Base-by-base conservation (phyloP, 2,797 vertebrate genomes). In the Thamnophis elegans region DNA sequence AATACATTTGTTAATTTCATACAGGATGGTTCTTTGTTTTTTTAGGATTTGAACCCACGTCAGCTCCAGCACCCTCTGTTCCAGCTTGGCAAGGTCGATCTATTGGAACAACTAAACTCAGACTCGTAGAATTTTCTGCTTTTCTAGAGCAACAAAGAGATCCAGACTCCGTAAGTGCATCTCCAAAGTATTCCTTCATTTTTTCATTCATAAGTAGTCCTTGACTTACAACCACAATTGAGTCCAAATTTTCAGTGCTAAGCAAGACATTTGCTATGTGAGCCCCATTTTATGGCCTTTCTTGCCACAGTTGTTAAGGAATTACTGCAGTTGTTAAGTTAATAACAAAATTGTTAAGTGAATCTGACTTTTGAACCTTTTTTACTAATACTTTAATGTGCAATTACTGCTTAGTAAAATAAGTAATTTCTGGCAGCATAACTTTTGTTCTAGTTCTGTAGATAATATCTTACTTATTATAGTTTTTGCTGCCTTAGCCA, bases 1-100 rank as follows among this genome's bases (percentile, higher is more conserved):
- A 82, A 87, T 26, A 60, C 82, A 10, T 82, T 82, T 60, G 32
- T 13, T 53, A 55, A 28, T 3, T 90, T 90, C 10, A 87, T 93
- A 85, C 94, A 18, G 92, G 92, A 68, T 47, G 53, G 26, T n/a
- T 5, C 1, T 92, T 96, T 92, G n/a, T 94, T 0, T 96, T 96
- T 95, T 87, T 96, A 99, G 99, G 98, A 95, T 99, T 99, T 92
- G 99, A 99, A 94, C 97, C 99, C 92, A 95, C 98, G 1, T 97
- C 98, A 85, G 98, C 98, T 96, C 98, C 99, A 92, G 98, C 98
- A 65, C 98, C 99, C 92, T 98, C 99, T 0, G 98, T 98, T 93
- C 99, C 99, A 55, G 99, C 99, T 0, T 99, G 99, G 99, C 99
- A 99, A 97, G 99, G 99, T 58, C 98, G 99, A 92, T 99, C 99